Percentiles rank a stretch among this genome's conserved stretches.
These are phyloP conservation scores for Seira ritae DNA, from an alignment of 2,888 invertebrate genomes.

Conservation along the genomic window DNA sequence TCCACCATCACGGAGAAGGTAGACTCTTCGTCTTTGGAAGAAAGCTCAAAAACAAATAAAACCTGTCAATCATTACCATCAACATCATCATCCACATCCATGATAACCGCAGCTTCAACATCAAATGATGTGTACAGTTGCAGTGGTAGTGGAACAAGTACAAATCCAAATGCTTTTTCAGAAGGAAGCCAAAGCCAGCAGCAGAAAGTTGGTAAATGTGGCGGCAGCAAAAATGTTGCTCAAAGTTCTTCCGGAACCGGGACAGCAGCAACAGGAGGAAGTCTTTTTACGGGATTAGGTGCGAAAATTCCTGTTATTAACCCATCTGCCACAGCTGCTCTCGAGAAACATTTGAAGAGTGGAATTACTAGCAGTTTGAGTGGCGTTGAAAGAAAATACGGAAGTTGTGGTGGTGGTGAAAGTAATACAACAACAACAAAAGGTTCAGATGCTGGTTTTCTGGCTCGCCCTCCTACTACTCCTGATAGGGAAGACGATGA, in stretches of 20 bases:
- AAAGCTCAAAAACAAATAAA: slow-evolving; percentile 61
- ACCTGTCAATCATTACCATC: slow-evolving; percentile 48
- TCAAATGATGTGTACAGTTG: neutral
- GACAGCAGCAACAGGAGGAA: slow-evolving; percentile 15
- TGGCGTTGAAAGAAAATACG: slow-evolving; percentile 45
- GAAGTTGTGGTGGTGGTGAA: slow-evolving; percentile 24
- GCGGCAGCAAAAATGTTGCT: neutral
- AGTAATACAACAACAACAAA: slow-evolving; percentile 17
- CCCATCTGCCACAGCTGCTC: slow-evolving; percentile 58
- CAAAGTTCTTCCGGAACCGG: neutral
- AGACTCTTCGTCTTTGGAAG: slow-evolving; percentile 42
- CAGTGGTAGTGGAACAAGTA: slow-evolving; percentile 13
- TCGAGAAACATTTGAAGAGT: slow-evolving; percentile 57
- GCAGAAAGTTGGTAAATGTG: neutral
- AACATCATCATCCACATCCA: slow-evolving; percentile 41
- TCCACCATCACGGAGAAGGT: slow-evolving; percentile 15
- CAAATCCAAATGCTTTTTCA: neutral
- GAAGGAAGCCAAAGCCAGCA: neutral
- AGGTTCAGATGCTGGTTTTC: neutral
- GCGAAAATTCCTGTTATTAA: slow-evolving; percentile 63
- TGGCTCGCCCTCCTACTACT: neutral
- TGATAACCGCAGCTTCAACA: neutral
- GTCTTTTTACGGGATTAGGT: slow-evolving; percentile 59
- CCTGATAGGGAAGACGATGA: slow-evolving; percentile 3
- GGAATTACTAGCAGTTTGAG: slow-evolving; percentile 22